These are phyloP conservation scores for Episyrphus balteatus DNA, from an alignment of 1,140 invertebrate species.

Conservation along the genomic window DNA sequence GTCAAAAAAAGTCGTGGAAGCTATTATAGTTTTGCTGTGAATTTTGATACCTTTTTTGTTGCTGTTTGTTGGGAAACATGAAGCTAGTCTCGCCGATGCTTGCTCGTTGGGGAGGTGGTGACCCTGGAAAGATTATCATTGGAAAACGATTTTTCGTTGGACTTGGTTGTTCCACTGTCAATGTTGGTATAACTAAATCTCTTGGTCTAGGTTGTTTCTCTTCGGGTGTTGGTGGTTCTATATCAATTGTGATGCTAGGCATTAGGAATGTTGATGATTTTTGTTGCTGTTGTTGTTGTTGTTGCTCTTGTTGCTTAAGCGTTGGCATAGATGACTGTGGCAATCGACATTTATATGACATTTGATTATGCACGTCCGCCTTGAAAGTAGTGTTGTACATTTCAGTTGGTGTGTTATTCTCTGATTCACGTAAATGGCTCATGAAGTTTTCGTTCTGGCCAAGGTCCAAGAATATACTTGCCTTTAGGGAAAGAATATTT, in stretches of 20 bases:
- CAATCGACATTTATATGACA: too few species aligned
- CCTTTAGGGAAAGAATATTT: too few species aligned
- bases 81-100: conserved; percentile 35
- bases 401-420: neutral
- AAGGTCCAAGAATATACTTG: too few species aligned
- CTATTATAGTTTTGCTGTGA: neutral
- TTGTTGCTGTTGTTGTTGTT: neutral
- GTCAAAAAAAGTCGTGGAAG: neutral
- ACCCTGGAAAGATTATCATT: conserved; percentile 39
- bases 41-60: conserved; percentile 19
- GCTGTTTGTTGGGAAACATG: conserved; percentile 32
- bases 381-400: too few species aligned
- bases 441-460: neutral
- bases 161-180: conserved; percentile 50
- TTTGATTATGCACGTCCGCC: too few species aligned
- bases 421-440: neutral
- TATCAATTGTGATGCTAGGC: conserved; percentile 12
- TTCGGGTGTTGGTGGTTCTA: conserved; percentile 37
- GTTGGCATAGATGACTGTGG: neutral
- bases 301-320: too few species aligned
- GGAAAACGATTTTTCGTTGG: conserved; percentile 39
- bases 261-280: neutral
- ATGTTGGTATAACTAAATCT: conserved; percentile 46
- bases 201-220: conserved; percentile 21
- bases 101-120: conserved; percentile 48